These are phyloP conservation scores for Oreochromis tanganicae DNA, from an alignment of 2,113 vertebrate genomes.

Conservation along the genomic window DNA sequence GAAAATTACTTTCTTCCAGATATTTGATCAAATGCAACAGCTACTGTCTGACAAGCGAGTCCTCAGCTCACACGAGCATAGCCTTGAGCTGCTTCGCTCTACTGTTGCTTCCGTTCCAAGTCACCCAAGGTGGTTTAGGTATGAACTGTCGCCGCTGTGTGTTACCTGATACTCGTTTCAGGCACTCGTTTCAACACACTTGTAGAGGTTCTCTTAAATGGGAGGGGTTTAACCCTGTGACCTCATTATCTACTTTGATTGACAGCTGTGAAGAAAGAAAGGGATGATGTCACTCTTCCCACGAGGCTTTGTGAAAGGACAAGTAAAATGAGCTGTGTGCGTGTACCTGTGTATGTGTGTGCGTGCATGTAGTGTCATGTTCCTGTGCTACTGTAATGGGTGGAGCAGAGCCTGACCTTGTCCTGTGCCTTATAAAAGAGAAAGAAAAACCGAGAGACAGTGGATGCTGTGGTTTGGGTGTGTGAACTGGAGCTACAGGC, in stretches of 20 bases:
- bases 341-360: conserved; percentile 6
- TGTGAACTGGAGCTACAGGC: neutral
- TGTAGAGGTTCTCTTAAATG: neutral
- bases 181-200: neutral
- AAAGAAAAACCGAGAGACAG: neutral
- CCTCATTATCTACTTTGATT: conserved; percentile 46
- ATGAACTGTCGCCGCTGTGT: neutral
- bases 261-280: conserved; percentile 36
- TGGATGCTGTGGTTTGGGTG: neutral
- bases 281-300: conserved; percentile 60
- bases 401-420: conserved; percentile 52
- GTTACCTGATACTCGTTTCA: conserved; percentile 1
- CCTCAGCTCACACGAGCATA: neutral
- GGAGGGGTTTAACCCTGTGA: conserved; percentile 18
- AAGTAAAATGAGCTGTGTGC: conserved; percentile 39
- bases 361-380: conserved; percentile 37
- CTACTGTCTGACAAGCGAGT: neutral
- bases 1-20: neutral
- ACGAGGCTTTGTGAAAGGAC: conserved; percentile 36
- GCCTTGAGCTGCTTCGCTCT: neutral
- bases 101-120: neutral
- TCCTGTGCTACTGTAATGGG: conserved; percentile 48
- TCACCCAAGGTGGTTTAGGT: neutral
- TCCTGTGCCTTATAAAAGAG: neutral
- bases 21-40: neutral